Conservation (phyloP, 2,113 vertebrate species). For the Gasterosteus nipponicus region DNA sequence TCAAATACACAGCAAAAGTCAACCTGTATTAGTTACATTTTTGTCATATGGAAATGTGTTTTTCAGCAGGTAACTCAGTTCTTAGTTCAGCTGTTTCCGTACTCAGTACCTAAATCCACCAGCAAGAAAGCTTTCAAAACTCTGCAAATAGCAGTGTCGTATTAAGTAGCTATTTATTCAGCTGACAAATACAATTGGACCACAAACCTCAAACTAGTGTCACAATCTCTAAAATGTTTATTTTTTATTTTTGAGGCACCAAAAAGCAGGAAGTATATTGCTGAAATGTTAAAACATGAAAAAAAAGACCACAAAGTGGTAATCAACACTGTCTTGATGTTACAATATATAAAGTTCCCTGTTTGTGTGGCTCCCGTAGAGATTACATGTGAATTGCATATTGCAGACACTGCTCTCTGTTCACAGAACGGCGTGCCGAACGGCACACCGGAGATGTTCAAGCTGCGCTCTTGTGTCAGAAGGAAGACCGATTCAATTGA, state of each 20-base stretch:
- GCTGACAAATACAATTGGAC: background rate
- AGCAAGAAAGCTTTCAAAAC: background rate
- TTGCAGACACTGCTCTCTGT: background rate
- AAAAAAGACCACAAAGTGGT: background rate
- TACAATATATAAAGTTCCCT: conserved; percentile 3
- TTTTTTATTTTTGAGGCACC: background rate
- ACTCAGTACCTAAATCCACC: background rate
- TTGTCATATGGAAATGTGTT: background rate
- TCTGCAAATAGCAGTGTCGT: background rate
- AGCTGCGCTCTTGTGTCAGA: conserved; percentile 92
- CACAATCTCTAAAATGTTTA: background rate
- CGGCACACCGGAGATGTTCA: conserved; percentile 87
- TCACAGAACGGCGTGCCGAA: conserved; percentile 88
- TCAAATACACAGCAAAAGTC: background rate
- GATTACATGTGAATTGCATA: background rate
- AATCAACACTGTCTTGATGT: background rate
- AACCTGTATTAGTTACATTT: background rate
- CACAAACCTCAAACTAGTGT: background rate
- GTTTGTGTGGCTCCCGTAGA: background rate
- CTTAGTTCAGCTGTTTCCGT: background rate
- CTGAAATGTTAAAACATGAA: background rate
- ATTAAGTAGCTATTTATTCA: background rate
- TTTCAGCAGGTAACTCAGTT: background rate
- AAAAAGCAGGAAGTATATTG: background rate
- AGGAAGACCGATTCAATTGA: conserved; percentile 98